These are phyloP conservation scores for Carassius carassius DNA, from an alignment of 2,113 vertebrate genomes.

Conservation along the genomic window DNA sequence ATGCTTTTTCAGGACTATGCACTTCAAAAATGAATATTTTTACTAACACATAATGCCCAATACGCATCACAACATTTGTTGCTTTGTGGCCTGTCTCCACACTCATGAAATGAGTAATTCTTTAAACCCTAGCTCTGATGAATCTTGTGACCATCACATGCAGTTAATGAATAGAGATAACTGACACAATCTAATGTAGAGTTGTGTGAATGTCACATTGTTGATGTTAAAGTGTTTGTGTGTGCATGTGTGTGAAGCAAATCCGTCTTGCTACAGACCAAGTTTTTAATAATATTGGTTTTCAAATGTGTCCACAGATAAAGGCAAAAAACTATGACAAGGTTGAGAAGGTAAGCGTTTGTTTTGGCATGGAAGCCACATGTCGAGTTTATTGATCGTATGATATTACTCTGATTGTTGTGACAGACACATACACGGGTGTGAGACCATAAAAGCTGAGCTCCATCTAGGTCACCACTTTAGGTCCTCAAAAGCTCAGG, in stretches of 20 bases:
- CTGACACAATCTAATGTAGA: background rate
- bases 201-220: conserved; percentile 79
- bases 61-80: background rate
- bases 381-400: background rate
- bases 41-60: background rate
- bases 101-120: background rate
- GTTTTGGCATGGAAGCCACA: conserved; percentile 13
- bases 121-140: background rate
- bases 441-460: background rate
- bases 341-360: conserved; percentile 96
- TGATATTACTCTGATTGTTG: background rate
- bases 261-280: background rate
- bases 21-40: background rate
- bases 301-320: conserved; percentile 90
- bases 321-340: conserved; percentile 99
- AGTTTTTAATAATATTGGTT: conserved; percentile 65
- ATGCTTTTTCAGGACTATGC: background rate
- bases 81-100: background rate
- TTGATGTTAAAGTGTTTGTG: conserved; percentile 65
- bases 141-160: background rate
- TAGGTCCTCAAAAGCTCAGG: background rate
- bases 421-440: background rate
- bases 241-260: conserved; percentile 32
- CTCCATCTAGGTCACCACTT: background rate
- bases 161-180: background rate